Conservation (phyloP, 1,140 invertebrate species). For the Aporrectodea caliginosa region DNA sequence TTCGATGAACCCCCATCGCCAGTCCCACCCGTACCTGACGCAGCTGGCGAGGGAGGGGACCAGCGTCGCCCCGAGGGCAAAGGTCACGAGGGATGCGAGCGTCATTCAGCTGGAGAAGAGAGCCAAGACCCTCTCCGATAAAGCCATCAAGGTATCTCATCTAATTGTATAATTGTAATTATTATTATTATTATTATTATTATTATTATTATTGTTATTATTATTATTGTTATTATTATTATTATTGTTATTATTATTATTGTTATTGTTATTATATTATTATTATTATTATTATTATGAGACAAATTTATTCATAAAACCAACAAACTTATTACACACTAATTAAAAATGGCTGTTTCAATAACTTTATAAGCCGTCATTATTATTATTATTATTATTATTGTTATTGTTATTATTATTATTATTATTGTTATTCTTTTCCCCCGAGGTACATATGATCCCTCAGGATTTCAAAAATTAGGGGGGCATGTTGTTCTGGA, state of each 20-base stretch:
- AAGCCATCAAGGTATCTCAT: slow-evolving; percentile 27
- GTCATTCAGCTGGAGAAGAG: slow-evolving; percentile 26
- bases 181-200: background rate
- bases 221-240: slow-evolving; percentile 1
- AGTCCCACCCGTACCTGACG: slow-evolving; percentile 18
- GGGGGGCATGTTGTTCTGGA: no score
- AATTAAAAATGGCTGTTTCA: no score
- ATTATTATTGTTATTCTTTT: no score
- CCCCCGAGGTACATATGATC: no score
- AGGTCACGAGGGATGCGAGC: slow-evolving; percentile 3
- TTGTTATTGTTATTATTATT: no score
- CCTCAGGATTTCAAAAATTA: no score
- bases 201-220: slow-evolving; percentile 1
- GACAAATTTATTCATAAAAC: no score
- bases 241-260: background rate
- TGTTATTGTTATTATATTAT: background rate
- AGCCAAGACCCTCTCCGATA: slow-evolving; percentile 24
- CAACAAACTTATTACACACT: no score
- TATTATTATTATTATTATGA: background rate
- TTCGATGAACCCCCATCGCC: background rate
- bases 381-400: no score
- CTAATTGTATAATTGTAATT: no score
- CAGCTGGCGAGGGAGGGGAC: background rate
- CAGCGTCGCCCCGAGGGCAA: background rate
- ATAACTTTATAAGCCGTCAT: no score